Base-by-base conservation (phyloP, 30 jellyfish, hydroid and myxozoan genomes). In the Aurelia sp. region DNA sequence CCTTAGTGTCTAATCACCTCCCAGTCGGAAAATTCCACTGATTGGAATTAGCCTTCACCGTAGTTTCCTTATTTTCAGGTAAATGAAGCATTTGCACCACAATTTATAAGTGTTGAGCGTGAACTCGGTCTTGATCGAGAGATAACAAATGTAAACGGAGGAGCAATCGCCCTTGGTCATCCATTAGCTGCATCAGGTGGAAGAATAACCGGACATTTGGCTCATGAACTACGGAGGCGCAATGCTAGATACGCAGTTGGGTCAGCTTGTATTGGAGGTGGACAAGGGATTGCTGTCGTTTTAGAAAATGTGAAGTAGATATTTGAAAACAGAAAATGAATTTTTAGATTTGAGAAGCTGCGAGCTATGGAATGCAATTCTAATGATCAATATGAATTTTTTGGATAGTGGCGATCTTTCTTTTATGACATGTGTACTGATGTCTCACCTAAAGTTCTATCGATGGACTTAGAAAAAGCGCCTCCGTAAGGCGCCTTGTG, bases 241-340 rank as follows among this genome's bases (percentile, higher is more conserved):
- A 79, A 79, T 21, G 93, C 62, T 16, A 83, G 74, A 68, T 88
- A 93, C 69, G 98, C 98, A 17, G 88, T 93, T 76, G 98, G 98
- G 6, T 93, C 98, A 1, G 98, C 98, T 19, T 93, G 98, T 70
- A 93, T 93, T 65, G 98, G 98, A 30, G 98, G 98, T 35, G 98
- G 98, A 63, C 98, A 93, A 47, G 98, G 98, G 16, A 93, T 93
- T 16, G 98, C 98, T 67, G 97, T 93, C 16, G 93, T 93, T 16
- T 67, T 93, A 33, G 98, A 93, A 74, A 85, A 86, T 48, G 63
- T 91, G 89, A 78, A 86, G 20, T 85, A 64, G 62, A 3, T 31
- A 20, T 21, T 13, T 16, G 75, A 21, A 38, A 17, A 18, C 33
- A 10, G 75, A 21, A 18, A 21, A 21, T 17, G 55, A 44, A 44